Conservation (phyloP, 2,113 vertebrate genomes). For the Gulo gulo region DNA sequence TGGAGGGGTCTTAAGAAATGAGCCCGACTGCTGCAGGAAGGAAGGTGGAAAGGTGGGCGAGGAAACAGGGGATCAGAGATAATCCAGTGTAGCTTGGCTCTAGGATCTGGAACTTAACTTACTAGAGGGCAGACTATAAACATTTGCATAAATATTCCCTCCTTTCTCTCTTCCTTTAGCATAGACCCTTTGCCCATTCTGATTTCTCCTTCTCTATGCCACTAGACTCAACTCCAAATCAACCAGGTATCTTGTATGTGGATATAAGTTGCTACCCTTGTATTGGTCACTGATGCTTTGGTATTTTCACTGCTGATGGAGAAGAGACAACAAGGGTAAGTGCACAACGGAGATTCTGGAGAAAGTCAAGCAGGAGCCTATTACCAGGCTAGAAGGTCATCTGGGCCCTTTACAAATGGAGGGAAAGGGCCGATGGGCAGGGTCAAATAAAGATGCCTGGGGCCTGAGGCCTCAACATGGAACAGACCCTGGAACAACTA, state of each 20-base stretch:
- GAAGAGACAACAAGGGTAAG: not conserved
- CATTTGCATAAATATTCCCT: not conserved
- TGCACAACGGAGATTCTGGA: not conserved
- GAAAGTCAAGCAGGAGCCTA: not conserved
- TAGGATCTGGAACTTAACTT: not conserved
- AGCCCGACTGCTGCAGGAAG: not conserved
- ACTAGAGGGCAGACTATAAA: not conserved
- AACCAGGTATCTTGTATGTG: not conserved
- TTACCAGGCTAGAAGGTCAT: not conserved
- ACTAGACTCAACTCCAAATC: not conserved
- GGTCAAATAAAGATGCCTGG: not conserved
- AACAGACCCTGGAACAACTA: not conserved
- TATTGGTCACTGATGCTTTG: not conserved
- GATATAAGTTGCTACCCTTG: not conserved
- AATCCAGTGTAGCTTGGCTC: not conserved
- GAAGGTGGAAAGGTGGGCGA: too few relatives aligned
- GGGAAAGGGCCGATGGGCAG: not conserved
- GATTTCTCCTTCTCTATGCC: not conserved
- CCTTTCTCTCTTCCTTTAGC: not conserved
- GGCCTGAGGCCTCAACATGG: too few relatives aligned
- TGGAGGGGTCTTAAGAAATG: not conserved
- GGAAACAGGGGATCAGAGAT: not conserved
- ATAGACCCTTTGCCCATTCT: not conserved
- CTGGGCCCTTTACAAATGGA: not conserved
- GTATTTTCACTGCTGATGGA: not conserved